These are phyloP conservation scores for Synchiropus splendidus DNA, from an alignment of 2,113 vertebrate genomes.

Conservation along the genomic window DNA sequence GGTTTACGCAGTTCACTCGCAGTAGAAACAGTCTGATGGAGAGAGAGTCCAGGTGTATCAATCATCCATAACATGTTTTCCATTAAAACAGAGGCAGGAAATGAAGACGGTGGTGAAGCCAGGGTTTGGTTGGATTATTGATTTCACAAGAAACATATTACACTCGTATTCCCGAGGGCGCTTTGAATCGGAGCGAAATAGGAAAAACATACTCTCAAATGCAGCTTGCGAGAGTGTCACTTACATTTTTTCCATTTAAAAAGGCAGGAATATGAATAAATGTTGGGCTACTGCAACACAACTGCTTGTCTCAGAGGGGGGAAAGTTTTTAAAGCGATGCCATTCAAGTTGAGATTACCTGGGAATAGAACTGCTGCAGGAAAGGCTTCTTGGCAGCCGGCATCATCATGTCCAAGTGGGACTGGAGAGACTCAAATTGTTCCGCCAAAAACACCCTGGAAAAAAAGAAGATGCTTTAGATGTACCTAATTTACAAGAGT, in stretches of 20 bases:
- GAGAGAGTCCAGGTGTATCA: slow-evolving; percentile 8
- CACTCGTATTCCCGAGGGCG: too few species aligned
- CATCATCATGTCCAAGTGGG: slow-evolving; percentile 94
- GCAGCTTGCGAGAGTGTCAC: too few species aligned
- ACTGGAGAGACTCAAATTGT: slow-evolving; percentile 94
- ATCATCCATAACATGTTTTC: background rate
- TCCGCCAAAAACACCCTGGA: slow-evolving; percentile 90
- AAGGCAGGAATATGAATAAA: too few species aligned
- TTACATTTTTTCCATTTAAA: too few species aligned
- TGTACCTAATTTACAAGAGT: background rate
- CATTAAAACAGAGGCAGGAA: background rate
- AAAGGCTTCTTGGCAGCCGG: slow-evolving; percentile 96
- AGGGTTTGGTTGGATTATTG: background rate
- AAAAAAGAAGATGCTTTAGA: background rate
- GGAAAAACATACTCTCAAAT: too few species aligned
- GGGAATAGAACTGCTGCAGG: slow-evolving; percentile 97
- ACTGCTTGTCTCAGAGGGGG: too few species aligned
- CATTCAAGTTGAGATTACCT: slow-evolving; percentile 62
- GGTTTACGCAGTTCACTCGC: slow-evolving; percentile 94
- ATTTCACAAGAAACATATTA: too few species aligned
- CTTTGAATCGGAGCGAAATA: too few species aligned
- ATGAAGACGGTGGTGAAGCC: background rate
- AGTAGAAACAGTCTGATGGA: slow-evolving; percentile 86
- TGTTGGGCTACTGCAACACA: too few species aligned
- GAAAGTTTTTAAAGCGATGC: background rate